Evolutionary conservation across 1,140 invertebrate genomes (phyloP), one percentile per base, ranked within the genome.

Genomic region (Leucophenga varia): DNA sequence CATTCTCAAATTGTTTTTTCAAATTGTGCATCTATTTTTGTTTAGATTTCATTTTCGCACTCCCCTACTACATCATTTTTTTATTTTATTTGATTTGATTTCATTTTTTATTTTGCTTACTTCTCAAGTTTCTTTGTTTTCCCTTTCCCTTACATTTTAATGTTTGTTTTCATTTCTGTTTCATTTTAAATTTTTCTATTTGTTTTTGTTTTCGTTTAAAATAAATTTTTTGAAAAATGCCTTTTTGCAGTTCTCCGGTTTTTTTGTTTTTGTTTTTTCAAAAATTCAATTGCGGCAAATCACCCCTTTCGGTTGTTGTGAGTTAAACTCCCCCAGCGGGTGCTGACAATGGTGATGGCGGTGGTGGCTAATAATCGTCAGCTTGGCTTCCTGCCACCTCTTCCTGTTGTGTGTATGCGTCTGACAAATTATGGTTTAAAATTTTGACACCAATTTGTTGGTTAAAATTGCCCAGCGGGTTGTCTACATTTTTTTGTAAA

Each of bases 51-150:
- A 32, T 28, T 25, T 18, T 42, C 39, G 43, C 45, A 42, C 12
- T 48, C 16, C 42, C 32, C 21, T n/a, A n/a, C n/a, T n/a, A n/a
- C n/a, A n/a, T n/a, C n/a, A n/a, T n/a, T n/a, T n/a, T n/a, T n/a
- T n/a, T n/a, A n/a, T n/a, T n/a, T n/a, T n/a, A n/a, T n/a, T n/a
- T n/a, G n/a, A n/a, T n/a, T n/a, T n/a, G n/a, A n/a, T n/a, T n/a
- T n/a, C n/a, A n/a, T n/a, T n/a, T n/a, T n/a, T n/a, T n/a, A n/a
- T n/a, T n/a, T 22, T 14, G 30, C 30, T 32, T 46, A 43, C 45
- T 55, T 67, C 61, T 65, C 61, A 59, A 59, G 61, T 65, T 65
- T 67, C 61, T 65, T 56, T 65, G 48, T 65, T 65, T 67, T 65
- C 63, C 48, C 67, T 67, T 22, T 55, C 40, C 12, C 54, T n/a